Evolutionary conservation across 2,888 invertebrate species (phyloP).

Genomic region (Leptinotarsa rubiginosa): DNA sequence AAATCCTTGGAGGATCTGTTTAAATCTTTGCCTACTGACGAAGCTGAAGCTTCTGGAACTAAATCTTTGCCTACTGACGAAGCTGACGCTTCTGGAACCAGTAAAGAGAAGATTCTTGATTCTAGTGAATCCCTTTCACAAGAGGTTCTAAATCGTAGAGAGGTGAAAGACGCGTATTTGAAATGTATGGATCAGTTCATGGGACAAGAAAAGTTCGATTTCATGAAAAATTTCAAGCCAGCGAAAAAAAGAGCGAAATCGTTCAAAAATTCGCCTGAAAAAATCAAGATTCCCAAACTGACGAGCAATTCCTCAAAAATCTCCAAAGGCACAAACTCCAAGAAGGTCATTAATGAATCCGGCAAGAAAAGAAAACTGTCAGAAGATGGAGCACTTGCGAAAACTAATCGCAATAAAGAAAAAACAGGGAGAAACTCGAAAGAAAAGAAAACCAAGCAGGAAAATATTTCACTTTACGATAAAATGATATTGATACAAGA

Average conservation of each 20-base stretch:
- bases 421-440: constrained; percentile 14
- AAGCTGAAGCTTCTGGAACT: neutral
- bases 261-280: too few relatives aligned
- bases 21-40: neutral
- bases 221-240: constrained; percentile 33
- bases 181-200: constrained; percentile 34
- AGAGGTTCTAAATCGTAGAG: constrained; percentile 32
- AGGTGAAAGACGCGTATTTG: constrained; percentile 38
- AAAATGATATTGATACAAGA: constrained; percentile 63
- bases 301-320: neutral
- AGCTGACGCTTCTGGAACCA: neutral
- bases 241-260: constrained; percentile 4
- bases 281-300: neutral
- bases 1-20: constrained; percentile 1
- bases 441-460: constrained; percentile 1
- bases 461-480: constrained; percentile 26
- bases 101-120: constrained; percentile 13
- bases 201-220: constrained; percentile 33
- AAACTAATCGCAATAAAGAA: constrained; percentile 2
- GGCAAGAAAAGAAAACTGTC: neutral
- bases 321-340: neutral
- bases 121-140: constrained; percentile 28
- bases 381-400: neutral
- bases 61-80: neutral
- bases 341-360: neutral